Evolutionary conservation across 1,140 invertebrate genomes (phyloP).

Genomic region (Euura saliciscinereae): DNA sequence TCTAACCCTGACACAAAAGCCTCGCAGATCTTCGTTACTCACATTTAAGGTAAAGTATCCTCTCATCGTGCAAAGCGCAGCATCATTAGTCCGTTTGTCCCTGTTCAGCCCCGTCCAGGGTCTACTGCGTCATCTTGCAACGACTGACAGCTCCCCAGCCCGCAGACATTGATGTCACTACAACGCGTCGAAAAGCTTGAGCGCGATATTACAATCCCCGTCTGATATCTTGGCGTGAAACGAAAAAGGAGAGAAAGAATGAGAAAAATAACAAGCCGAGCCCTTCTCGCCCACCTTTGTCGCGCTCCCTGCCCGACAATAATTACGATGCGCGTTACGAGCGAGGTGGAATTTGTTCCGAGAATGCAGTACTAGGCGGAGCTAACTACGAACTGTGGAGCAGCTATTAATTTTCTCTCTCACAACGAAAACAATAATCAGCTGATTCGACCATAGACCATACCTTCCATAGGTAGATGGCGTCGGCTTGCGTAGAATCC

Average conservation of each 20-base stretch:
- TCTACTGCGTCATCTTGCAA: conserved; percentile 55
- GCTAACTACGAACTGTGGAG: too few relatives aligned
- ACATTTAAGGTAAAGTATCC: conserved; percentile 43
- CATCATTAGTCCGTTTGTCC: conserved; percentile 27
- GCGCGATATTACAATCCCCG: background rate
- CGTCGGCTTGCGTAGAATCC: too few relatives aligned
- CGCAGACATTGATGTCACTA: conserved; percentile 10
- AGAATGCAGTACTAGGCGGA: too few relatives aligned
- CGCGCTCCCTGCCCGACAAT: background rate
- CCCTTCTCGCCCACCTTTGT: background rate
- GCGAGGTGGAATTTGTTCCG: background rate
- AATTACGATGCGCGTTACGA: background rate
- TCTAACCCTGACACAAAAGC: background rate
- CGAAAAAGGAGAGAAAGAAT: background rate
- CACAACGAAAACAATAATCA: conserved; percentile 51
- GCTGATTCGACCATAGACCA: conserved; percentile 36
- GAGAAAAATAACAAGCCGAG: too few relatives aligned
- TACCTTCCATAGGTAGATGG: too few relatives aligned
- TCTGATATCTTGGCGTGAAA: background rate
- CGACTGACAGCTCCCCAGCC: conserved; percentile 42
- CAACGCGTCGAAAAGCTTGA: background rate
- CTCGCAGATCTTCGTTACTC: conserved; percentile 27
- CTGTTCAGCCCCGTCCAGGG: conserved; percentile 18
- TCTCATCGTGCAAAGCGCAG: conserved; percentile 44
- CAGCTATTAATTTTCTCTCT: background rate